phyloP scores from a whole-genome alignment of 2,888 invertebrate species.

The Chymomyza procnemis region DNA sequence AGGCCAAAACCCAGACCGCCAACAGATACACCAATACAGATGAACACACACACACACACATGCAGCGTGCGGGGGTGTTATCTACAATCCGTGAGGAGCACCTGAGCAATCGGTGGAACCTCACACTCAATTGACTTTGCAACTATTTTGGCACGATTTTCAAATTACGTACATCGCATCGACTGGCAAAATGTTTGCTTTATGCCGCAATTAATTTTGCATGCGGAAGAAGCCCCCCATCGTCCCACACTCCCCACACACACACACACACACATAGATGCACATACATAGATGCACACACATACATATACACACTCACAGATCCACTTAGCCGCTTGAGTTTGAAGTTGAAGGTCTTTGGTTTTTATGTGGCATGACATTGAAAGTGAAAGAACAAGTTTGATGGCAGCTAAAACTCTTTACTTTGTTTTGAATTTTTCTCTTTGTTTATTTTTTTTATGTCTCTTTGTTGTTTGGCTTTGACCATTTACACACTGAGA shows the following conservation, averaged over 20 bases:
- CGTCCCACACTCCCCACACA: not conserved
- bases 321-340: conserved; percentile 15
- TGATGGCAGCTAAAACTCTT: conserved; percentile 12
- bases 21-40: conserved; percentile 1
- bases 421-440: conserved; percentile 21
- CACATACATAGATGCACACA: conserved; percentile 12
- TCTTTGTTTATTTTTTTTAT: conserved; percentile 13
- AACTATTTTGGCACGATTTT: conserved; percentile 72
- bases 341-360: conserved; percentile 62
- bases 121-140: conserved; percentile 47
- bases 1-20: conserved; percentile 18
- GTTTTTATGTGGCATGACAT: conserved; percentile 53
- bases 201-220: conserved; percentile 70
- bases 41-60: conserved; percentile 25
- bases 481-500: conserved; percentile 54
- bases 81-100: conserved; percentile 29
- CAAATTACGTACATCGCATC: conserved; percentile 72
- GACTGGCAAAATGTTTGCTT: conserved; percentile 70
- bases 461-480: conserved; percentile 23
- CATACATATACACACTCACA: conserved; percentile 6
- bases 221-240: conserved; percentile 54
- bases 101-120: conserved; percentile 22
- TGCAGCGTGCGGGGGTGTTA: conserved; percentile 52
- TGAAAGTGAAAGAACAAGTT: conserved; percentile 73
- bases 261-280: not conserved